Evolutionary conservation across 2,888 invertebrate species (phyloP).

Genomic region (Holacanthella duospinosa): DNA sequence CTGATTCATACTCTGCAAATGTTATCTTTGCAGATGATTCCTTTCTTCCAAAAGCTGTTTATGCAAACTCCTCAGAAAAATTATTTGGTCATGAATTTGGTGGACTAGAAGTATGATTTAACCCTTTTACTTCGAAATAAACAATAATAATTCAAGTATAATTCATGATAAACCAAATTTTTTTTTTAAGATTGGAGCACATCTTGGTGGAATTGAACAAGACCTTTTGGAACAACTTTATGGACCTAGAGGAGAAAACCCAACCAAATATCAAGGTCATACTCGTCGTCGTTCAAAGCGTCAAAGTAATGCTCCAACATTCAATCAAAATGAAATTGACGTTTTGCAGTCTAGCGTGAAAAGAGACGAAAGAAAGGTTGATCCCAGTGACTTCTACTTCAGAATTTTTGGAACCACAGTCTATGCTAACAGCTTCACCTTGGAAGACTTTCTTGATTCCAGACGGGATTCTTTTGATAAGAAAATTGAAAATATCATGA

Average conservation of each 20-base stretch:
- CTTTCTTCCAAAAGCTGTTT: background rate
- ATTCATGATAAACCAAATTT: background rate
- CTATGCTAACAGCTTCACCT: background rate
- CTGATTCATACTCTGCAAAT: background rate
- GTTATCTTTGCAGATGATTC: background rate
- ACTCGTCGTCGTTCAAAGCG: background rate
- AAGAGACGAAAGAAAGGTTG: constrained; percentile 16
- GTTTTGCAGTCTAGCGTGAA: constrained; percentile 17
- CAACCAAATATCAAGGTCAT: background rate
- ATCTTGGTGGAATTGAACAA: background rate
- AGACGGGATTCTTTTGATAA: constrained; percentile 39
- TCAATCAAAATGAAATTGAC: constrained; percentile 5
- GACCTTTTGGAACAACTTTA: background rate
- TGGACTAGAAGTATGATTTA: background rate
- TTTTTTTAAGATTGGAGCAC: background rate
- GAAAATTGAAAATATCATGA: constrained; percentile 50
- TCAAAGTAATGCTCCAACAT: background rate
- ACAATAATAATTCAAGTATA: background rate
- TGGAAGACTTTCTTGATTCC: background rate
- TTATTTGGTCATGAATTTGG: background rate
- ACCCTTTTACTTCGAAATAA: background rate
- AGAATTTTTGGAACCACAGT: constrained; percentile 78
- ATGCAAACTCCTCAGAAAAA: background rate
- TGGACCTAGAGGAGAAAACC: background rate
- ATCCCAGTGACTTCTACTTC: constrained; percentile 54